A percentile compares a stretch with the other conserved stretches of the same genome.
Evolutionary conservation across 2,888 invertebrate genomes (phyloP).

Genomic region (Antitype chi): DNA sequence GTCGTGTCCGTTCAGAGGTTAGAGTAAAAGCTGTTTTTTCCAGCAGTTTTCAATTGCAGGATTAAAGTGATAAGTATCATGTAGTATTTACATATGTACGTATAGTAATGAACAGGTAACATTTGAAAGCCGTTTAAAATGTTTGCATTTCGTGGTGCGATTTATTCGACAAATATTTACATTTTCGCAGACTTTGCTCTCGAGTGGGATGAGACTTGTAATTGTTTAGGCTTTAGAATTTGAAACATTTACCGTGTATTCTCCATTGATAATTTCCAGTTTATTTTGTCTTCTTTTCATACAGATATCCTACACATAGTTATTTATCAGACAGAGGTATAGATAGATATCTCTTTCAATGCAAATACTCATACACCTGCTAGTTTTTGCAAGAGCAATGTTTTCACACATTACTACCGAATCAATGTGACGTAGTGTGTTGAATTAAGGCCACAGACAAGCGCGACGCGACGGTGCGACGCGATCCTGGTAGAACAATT

Average conservation of each 20-base stretch:
- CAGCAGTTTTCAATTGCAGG: slow-evolving; percentile 23
- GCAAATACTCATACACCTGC: background rate
- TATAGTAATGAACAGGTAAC: slow-evolving; percentile 11
- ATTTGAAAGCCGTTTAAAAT: slow-evolving; percentile 27
- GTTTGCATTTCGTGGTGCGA: slow-evolving; percentile 14
- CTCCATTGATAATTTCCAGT: background rate
- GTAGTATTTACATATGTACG: slow-evolving; percentile 10
- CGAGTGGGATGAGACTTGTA: background rate
- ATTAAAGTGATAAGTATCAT: slow-evolving; percentile 24
- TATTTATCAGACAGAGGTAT: background rate
- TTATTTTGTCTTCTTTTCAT: background rate
- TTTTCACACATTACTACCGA: background rate
- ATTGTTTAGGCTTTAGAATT: slow-evolving; percentile 25
- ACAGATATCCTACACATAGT: background rate
- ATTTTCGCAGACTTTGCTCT: slow-evolving; percentile 38
- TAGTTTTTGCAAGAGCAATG: background rate
- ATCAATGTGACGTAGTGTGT: background rate
- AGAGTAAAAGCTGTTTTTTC: slow-evolving; percentile 24
- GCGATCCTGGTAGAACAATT: no score
- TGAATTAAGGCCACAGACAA: background rate
- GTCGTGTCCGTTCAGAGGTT: slow-evolving; percentile 36
- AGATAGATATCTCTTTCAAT: background rate
- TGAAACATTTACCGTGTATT: background rate
- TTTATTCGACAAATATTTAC: slow-evolving; percentile 31
- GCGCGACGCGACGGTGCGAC: no score